Evolutionary conservation across 2,113 vertebrate genomes (phyloP).

Genomic region (Hepsetus odoe): DNA sequence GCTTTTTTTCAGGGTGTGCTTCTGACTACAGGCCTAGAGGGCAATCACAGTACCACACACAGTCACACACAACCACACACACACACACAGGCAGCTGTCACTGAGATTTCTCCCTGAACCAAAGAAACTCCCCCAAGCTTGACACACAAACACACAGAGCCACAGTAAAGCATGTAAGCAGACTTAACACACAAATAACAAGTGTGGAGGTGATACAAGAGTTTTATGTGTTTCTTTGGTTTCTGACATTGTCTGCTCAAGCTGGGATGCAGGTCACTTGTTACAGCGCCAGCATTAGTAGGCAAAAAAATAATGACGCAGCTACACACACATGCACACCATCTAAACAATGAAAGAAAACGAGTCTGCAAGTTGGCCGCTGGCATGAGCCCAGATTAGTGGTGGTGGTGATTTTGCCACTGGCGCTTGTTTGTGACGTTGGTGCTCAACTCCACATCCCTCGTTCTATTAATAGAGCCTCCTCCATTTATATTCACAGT

Average conservation of each 20-base stretch:
- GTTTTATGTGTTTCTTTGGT: not conserved
- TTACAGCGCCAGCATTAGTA: too few relatives aligned
- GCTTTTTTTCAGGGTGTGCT: conserved; percentile 31
- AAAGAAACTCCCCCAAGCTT: conserved; percentile 35
- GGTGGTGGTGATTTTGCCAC: conserved; percentile 26
- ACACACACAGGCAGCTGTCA: conserved; percentile 46
- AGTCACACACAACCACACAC: conserved; percentile 3
- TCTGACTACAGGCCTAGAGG: conserved; percentile 8
- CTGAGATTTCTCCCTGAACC: conserved; percentile 40
- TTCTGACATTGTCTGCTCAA: too few relatives aligned
- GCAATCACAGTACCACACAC: conserved; percentile 2
- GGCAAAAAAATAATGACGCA: too few relatives aligned
- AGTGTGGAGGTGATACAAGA: not conserved
- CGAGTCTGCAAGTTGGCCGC: too few relatives aligned
- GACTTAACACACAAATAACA: conserved; percentile 7
- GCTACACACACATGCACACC: too few relatives aligned
- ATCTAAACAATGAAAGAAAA: too few relatives aligned
- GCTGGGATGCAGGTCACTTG: too few relatives aligned
- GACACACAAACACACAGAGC: conserved; percentile 17
- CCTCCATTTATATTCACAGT: not conserved
- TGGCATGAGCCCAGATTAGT: not conserved
- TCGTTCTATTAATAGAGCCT: conserved; percentile 37
- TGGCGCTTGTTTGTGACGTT: not conserved
- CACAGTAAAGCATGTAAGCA: conserved; percentile 3
- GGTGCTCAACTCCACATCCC: not conserved